Evolutionary conservation across 2,888 invertebrate genomes (phyloP).

Genomic region (Mylabris sibirica): DNA sequence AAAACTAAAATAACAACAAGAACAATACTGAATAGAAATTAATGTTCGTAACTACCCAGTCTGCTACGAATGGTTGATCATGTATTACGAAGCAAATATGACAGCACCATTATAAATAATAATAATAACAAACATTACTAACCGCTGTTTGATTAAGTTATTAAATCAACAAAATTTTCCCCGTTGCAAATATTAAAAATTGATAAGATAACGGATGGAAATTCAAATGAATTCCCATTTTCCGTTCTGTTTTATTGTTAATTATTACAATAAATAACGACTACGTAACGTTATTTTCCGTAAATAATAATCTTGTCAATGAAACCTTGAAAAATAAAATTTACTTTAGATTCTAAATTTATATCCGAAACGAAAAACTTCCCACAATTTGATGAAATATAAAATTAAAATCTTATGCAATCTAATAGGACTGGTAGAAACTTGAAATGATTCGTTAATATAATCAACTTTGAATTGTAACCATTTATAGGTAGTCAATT

Average conservation of each 20-base stretch:
- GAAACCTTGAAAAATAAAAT: background rate
- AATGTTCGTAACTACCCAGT: background rate
- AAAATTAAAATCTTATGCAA: background rate
- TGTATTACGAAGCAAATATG: slow-evolving; percentile 31
- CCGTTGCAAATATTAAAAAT: background rate
- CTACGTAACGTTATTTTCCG: background rate
- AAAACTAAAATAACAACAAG: background rate
- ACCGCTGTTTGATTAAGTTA: background rate
- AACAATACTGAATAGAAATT: slow-evolving; percentile 12
- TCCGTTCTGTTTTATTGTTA: background rate
- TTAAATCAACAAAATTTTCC: background rate
- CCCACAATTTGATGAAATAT: background rate
- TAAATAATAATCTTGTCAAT: background rate
- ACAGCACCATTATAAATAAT: slow-evolving; percentile 25
- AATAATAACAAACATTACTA: slow-evolving; percentile 15
- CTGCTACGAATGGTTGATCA: slow-evolving; percentile 36
- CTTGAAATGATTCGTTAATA: too few relatives aligned
- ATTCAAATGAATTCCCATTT: background rate
- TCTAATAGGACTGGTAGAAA: background rate
- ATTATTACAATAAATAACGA: background rate
- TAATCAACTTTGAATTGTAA: too few relatives aligned
- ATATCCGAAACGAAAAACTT: background rate
- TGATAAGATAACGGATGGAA: slow-evolving; percentile 6
- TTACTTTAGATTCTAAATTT: background rate
- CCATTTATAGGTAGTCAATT: too few relatives aligned